Percentiles rank a stretch among this genome's conserved stretches.
These are phyloP conservation scores for Porites evermanni DNA, from an alignment of 92 coral and sea anemone species.

Conservation along the genomic window DNA sequence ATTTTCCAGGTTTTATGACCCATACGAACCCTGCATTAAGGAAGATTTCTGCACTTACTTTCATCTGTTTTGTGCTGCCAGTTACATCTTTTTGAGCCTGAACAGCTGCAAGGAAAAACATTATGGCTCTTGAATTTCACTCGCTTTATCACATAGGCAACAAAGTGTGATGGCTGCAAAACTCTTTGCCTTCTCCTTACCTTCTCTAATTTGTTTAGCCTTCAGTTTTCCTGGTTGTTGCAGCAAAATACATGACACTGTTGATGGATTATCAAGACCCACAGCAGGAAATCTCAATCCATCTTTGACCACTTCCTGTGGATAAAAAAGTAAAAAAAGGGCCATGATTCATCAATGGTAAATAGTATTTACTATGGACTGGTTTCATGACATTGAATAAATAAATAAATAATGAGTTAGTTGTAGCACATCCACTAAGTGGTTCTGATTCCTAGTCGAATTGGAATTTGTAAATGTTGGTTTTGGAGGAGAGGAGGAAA, in stretches of 20 bases:
- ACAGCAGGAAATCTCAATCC: constrained; percentile 85
- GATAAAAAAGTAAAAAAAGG: neutral
- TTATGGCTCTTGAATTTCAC: no score
- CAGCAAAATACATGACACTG: constrained; percentile 78
- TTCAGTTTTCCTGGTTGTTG: constrained; percentile 98
- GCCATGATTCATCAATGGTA: neutral
- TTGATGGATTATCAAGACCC: constrained; percentile 79
- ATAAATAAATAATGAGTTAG: no score
- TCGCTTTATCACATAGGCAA: no score
- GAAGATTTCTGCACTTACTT: constrained; percentile 54
- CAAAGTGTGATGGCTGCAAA: neutral
- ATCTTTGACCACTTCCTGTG: constrained; percentile 81
- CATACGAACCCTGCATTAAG: neutral
- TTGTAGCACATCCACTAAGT: no score
- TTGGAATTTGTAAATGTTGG: no score
- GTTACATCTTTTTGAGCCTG: constrained; percentile 83
- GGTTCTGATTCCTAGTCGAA: no score
- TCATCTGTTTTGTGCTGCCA: constrained; percentile 94
- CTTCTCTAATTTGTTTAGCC: constrained; percentile 96
- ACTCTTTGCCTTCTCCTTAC: constrained; percentile 43
- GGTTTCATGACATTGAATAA: no score
- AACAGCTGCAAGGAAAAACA: constrained; percentile 75
- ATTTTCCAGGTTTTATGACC: neutral
- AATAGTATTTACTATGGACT: no score
- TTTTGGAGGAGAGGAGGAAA: no score